These are phyloP conservation scores for Eretmochelys imbricata DNA, from an alignment of 2,113 vertebrate genomes.

Conservation along the genomic window DNA sequence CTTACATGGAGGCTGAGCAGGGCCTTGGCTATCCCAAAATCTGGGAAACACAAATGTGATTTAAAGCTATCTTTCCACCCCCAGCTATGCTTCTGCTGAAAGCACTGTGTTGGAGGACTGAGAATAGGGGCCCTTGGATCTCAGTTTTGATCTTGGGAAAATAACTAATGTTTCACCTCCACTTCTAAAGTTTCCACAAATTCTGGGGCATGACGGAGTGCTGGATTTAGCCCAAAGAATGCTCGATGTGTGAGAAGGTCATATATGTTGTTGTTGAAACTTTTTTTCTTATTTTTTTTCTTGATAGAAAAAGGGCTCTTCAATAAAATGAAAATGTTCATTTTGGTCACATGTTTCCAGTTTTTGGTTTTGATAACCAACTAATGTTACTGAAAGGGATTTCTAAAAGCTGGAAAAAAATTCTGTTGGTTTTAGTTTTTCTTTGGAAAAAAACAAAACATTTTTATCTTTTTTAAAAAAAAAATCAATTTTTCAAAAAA, in stretches of 20 bases:
- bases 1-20: not conserved
- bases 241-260: not conserved
- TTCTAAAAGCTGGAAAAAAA: too few species aligned
- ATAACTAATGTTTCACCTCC: not conserved
- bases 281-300: not conserved
- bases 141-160: not conserved
- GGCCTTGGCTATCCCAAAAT: not conserved
- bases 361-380: too few species aligned
- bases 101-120: not conserved
- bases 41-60: rapidly evolving
- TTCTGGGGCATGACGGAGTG: not conserved
- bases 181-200: not conserved
- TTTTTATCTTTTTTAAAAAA: not conserved
- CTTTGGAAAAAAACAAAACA: too few species aligned
- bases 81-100: not conserved
- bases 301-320: not conserved
- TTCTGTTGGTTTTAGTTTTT: too few species aligned
- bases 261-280: not conserved
- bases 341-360: not conserved
- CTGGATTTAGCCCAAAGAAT: not conserved
- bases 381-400: too few species aligned
- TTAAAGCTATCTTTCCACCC: not conserved
- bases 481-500: not conserved
- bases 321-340: not conserved
- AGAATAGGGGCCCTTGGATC: not conserved